Base-by-base conservation (phyloP, 2,113 vertebrate species). In the Catharus minimus region DNA sequence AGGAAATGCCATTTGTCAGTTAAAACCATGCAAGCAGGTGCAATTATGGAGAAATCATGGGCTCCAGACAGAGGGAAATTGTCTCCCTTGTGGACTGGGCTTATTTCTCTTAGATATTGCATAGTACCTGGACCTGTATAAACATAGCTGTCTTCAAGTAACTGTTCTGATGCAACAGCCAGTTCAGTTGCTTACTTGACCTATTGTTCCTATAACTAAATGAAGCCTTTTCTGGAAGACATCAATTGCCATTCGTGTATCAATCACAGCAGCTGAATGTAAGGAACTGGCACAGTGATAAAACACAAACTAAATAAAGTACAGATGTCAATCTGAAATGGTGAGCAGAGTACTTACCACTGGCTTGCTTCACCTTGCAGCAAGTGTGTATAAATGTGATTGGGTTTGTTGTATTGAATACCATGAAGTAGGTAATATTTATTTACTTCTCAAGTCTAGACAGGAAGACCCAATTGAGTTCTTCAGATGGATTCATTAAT, bases 381-480 rank as follows among this genome's bases (percentile, higher is more conserved):
- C 39, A 44, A 77, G 28, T 4, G 2, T 80, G 5, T 52, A 4
- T 71, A 56, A 81, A 22, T 38, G 26, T 77, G 55, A 77, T 64
- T 74, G 11, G 58, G 85, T 74, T 71, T 32, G 28, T 60, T 81
- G 11, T 73, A 84, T 26, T 57, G 16, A 61, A 66, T 84, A 36
- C 58, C 4, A 10, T 33, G 9, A 17, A 52, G 69, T 89, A 88
- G n/a, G 49, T 86, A 90, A 73, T 75, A 91, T 68, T 94, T 88
- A 78, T 68, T 94, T 88, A 78, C 88, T 75, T 84, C 66, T 91
- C 53, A 83, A 92, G 77, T 90, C 90, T 79, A 89, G 88, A 93
- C 90, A 92, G 80, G 80, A 95, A 92, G 69, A 82, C 38, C 33
- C 79, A 64, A 28, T 33, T 57, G 73, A 76, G 33, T 71, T 92